Conservation (phyloP, 2,888 invertebrate species). For the Drosophila niveifrons region DNA sequence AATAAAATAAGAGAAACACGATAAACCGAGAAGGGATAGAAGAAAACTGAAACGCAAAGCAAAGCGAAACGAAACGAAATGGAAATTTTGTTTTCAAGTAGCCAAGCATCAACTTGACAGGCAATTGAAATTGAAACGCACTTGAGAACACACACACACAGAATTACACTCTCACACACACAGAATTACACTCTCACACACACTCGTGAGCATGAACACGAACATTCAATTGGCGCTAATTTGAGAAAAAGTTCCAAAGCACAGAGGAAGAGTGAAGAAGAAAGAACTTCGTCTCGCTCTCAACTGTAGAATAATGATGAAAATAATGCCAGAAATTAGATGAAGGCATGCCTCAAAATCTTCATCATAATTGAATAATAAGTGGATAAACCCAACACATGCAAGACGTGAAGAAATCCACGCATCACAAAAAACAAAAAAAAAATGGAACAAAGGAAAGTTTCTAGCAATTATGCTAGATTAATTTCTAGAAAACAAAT, state of each 20-base stretch:
- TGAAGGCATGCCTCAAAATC: background rate
- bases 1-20: slow-evolving; percentile 1
- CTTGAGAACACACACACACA: slow-evolving; percentile 34
- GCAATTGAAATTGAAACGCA: slow-evolving; percentile 77
- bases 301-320: slow-evolving; percentile 27
- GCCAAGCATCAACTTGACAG: slow-evolving; percentile 59
- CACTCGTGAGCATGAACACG: slow-evolving; percentile 1
- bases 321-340: slow-evolving; percentile 16
- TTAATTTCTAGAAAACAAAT: background rate
- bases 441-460: background rate
- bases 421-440: background rate
- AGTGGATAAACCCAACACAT: slow-evolving; percentile 2
- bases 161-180: background rate
- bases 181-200: slow-evolving; percentile 6
- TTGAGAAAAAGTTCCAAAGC: slow-evolving; percentile 42
- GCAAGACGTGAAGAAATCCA: background rate
- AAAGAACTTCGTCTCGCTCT: background rate
- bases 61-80: slow-evolving; percentile 27
- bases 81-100: slow-evolving; percentile 40
- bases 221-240: slow-evolving; percentile 72
- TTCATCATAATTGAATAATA: background rate
- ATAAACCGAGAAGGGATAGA: background rate
- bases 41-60: slow-evolving; percentile 41
- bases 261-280: slow-evolving; percentile 11
- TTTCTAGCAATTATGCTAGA: background rate